Base-by-base conservation (phyloP, 2,113 vertebrate genomes). In the Psammodynastes pulverulentus region DNA sequence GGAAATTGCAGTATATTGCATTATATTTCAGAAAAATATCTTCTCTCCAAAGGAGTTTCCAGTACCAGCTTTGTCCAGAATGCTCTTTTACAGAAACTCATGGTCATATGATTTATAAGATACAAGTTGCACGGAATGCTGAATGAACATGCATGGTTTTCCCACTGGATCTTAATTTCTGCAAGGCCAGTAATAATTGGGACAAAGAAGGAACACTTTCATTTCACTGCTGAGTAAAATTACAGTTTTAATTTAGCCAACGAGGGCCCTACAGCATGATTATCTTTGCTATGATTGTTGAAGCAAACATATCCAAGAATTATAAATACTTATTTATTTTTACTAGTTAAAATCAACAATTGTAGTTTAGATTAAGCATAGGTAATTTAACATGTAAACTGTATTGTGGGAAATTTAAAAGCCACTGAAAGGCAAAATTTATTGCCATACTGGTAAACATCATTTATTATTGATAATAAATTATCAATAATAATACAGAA, bases 121-220 rank as follows among this genome's bases (percentile, higher is more conserved):
- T 4, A 90, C 87, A 72, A 12, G 62, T 48, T 79, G 89, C 52
- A 89, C 9, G 34, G n/a, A 8, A 0, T 1, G 8, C 91, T 93
- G 87, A 87, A 91, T 92, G 0, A 95, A 79, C 92, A 92, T 58
- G 2, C 7, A 9, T 92, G 79, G 85, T 51, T 92, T 87, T 79
- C 34, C 67, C 43, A 13, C 15, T 54, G 43, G 52, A 45, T 79
- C 34, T 79, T 7, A 2, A 86, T 94, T 13, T 17, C 67, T 89
- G 58, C 26, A 92, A 26, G 19, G 48, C 7, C 34, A 1, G 0
- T 51, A 91, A 93, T 90, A 93, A 34, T 6, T 15, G 93, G 23
- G 93, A 95, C 79, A 54, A 89, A 92, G n/a, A 90, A 91, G 53
- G 13, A 86, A 26, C 17, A 3, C 0, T 4, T 54, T 93, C 1